Evolutionary conservation across 2,113 vertebrate species (phyloP), one percentile per base, ranked within the genome.

Genomic region (Ranitomeya variabilis): DNA sequence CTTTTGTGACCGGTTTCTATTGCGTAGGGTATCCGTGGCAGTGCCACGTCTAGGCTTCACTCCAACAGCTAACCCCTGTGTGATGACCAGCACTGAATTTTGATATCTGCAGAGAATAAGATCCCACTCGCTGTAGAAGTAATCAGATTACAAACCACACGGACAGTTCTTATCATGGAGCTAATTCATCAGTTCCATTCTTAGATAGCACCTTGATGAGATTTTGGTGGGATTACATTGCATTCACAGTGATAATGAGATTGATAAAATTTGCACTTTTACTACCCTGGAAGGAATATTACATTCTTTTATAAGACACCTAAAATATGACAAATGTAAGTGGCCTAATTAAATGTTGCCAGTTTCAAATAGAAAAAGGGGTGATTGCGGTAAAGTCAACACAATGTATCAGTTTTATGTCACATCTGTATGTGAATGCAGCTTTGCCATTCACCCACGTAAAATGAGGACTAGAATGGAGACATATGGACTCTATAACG

Each of bases 281-380:
- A 52, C 64, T 83, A 31, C 26, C 31, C 31, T 83, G 80, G 59
- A 69, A 83, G 51, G 81, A 83, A 83, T 52, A 67, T 16, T 51
- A 21, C 6, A 69, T 83, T 52, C 45, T 81, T 52, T 54, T 54
- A 12, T 21, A 19, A 64, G 80, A 21, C 57, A 62, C 31, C 59
- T 66, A 51, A 83, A 62, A 83, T 83, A 60, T 66, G 60, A 83
- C 37, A 67, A 83, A n/a, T 15, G 60, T 51, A 83, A 83, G 62
- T 54, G 21, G 64, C 21, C 19, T 52, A 83, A 83, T 83, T 23
- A 83, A 83, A 83, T 67, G 64, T 69, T 15, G 10, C 45, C 45
- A 9, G 51, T 14, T 69, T 83, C 54, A 26, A 80, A 80, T 52
- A 67, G 18, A 69, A 67, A 45, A 23, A 21, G 19, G 57, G 37